phyloP scores from a whole-genome alignment of 2,113 vertebrate species.

The Azemiops feae region DNA sequence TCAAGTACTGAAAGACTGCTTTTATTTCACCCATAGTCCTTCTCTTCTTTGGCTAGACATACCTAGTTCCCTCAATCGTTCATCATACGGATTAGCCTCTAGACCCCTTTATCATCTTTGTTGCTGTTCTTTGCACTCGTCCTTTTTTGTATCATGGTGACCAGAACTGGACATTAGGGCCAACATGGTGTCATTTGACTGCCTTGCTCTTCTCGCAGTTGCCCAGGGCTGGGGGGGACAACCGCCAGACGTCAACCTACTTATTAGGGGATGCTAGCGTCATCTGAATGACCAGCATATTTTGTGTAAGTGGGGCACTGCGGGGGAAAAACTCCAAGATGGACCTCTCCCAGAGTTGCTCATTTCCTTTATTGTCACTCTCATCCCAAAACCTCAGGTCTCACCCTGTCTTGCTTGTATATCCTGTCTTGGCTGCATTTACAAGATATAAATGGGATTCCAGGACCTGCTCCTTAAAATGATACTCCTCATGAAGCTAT shows the following conservation, averaged over 20 bases:
- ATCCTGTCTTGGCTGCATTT: neutral
- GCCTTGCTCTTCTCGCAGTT: neutral
- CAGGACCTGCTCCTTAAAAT: neutral
- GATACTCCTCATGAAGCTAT: neutral
- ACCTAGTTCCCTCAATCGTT: neutral
- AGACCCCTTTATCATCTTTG: neutral
- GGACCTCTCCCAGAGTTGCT: neutral
- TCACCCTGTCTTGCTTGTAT: neutral
- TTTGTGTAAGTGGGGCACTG: neutral
- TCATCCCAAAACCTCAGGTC: neutral
- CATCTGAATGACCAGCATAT: neutral
- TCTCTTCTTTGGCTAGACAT: neutral
- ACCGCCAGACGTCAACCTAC: neutral
- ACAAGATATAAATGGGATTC: neutral
- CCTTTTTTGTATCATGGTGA: neutral
- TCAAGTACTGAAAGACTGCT: neutral
- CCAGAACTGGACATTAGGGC: neutral
- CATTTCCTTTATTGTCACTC: neutral
- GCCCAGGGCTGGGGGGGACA: neutral
- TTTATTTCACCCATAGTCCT: neutral
- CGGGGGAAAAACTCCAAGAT: neutral
- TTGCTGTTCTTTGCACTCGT: neutral
- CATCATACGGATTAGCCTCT: neutral
- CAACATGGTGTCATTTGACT: neutral
- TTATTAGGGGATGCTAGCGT: neutral